Conservation (phyloP, 2,888 invertebrate species). For the Yponomeuta evonymella region DNA sequence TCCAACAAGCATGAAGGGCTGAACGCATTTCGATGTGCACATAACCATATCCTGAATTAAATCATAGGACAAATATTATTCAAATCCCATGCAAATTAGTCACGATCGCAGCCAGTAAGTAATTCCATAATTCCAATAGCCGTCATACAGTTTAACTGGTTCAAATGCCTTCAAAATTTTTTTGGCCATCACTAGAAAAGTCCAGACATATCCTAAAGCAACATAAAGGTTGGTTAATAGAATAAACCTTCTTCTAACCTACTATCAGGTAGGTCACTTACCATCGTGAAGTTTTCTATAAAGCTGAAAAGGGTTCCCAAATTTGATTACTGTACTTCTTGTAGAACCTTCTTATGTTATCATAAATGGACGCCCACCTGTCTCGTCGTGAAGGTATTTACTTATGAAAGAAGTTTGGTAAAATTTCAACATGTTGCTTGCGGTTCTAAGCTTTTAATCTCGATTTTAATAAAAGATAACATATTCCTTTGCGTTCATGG, state of each 20-base stretch:
- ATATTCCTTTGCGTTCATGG: background rate
- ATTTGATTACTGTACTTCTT: background rate
- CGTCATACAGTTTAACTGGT: too few species aligned
- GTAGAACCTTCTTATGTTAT: background rate
- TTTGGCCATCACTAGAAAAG: background rate
- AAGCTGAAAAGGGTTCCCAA: background rate
- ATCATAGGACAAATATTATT: too few species aligned
- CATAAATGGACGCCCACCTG: background rate
- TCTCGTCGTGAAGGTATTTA: background rate
- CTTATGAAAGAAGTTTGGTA: background rate
- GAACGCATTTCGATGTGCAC: too few species aligned
- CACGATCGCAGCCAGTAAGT: too few species aligned
- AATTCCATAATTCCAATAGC: too few species aligned
- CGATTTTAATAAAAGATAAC: background rate
- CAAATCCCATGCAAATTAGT: too few species aligned
- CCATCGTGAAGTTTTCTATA: background rate
- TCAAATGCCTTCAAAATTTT: too few species aligned
- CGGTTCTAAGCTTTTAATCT: background rate
- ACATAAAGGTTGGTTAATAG: background rate
- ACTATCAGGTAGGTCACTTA: background rate
- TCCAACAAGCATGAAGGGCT: too few species aligned
- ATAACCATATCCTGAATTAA: too few species aligned
- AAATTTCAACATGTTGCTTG: background rate
- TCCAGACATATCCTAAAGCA: background rate
- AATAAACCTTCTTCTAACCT: background rate